Evolutionary conservation across 2,888 invertebrate species (phyloP), one percentile per base, ranked within the genome.

Genomic region (Pammene fasciana): DNA sequence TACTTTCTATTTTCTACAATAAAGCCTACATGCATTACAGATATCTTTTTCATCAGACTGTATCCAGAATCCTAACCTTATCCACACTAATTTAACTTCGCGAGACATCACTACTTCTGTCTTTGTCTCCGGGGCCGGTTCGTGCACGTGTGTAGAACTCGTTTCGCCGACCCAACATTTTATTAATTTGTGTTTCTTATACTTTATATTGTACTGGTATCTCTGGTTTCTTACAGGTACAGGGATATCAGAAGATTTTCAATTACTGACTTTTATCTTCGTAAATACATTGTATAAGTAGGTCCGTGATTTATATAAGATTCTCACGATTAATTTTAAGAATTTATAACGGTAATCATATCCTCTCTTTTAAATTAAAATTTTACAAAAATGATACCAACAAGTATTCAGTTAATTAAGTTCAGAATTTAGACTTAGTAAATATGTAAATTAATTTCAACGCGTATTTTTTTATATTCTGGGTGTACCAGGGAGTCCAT

Each of bases 111-210:
- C 36, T 70, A 75, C 65, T 34, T 48, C 61, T 71, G 38, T 87
- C 88, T 77, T 86, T 52, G 72, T 88, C 75, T 62, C 82, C 75
- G 75, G 78, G 82, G 81, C 80, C 87, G 85, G 83, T 83, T 82
- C 81, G 82, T 90, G 92, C 92, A 92, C 92, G 92, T 92, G 92
- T 90, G 88, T 86, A 75, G 78, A 90, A 92, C 92, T 83, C 87
- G 92, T 92, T 92, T 86, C 82, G 87, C 85, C 77, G 77, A 86
- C 84, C 82, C 86, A 87, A 88, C 87, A 89, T 90, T 91, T 89
- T 90, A 92, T 91, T 92, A 92, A 91, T 91, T 91, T 90, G 88
- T 90, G 83, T 88, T 89, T 86, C 86, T 86, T 84, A 84, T 79
- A 76, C 76, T 79, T 76, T 79, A 78, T 80, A 67, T 59, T 57